Percentiles rank a stretch among this genome's conserved stretches.
Conservation (phyloP, 2,113 vertebrate species). For the Myotis yumanensis region DNA sequence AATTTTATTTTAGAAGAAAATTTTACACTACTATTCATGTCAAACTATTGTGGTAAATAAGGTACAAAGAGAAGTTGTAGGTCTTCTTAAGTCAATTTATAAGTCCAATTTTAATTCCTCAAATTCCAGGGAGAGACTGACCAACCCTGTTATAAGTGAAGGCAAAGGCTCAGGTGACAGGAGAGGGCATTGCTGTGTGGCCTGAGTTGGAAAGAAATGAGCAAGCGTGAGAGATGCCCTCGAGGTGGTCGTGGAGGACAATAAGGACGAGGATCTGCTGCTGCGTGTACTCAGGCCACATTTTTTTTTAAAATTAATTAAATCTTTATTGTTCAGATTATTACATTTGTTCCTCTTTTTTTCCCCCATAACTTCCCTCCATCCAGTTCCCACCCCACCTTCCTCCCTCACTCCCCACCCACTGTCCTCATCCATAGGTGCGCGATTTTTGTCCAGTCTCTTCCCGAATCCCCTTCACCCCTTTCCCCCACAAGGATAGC, state of each 20-base stretch:
- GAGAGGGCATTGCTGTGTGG: not conserved
- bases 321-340: too few species aligned
- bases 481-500: too few species aligned
- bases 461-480: too few species aligned
- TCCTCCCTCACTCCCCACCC: too few species aligned
- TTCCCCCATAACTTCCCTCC: too few species aligned
- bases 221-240: not conserved
- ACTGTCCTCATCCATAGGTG: too few species aligned
- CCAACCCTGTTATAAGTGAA: not conserved
- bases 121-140: not conserved
- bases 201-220: not conserved
- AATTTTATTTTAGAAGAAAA: slow-evolving; percentile 2
- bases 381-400: too few species aligned
- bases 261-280: fast-evolving
- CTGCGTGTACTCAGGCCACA: fast-evolving
- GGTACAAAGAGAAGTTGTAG: not conserved
- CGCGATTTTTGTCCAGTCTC: too few species aligned
- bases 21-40: not conserved
- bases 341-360: too few species aligned
- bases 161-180: not conserved
- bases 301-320: too few species aligned
- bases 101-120: not conserved
- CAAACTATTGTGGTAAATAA: not conserved
- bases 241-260: fast-evolving
- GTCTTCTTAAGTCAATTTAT: not conserved